phyloP scores from a whole-genome alignment of 92 coral and sea anemone species.

The Porites cylindrica region DNA sequence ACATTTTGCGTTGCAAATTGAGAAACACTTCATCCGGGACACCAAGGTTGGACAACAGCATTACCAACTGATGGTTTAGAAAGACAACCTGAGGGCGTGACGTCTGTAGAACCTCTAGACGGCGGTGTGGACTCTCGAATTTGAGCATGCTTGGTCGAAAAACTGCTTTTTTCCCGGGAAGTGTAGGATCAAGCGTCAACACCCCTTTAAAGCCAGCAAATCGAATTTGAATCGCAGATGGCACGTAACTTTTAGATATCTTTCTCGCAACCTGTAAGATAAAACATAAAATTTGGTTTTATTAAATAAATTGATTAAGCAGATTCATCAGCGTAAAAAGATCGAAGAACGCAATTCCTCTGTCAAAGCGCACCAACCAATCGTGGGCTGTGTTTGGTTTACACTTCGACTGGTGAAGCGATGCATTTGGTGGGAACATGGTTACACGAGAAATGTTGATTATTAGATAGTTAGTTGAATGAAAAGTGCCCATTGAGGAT shows the following conservation, averaged over 20 bases:
- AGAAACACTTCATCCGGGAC: constrained; percentile 92
- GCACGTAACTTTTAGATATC: constrained; percentile 70
- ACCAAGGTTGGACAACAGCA: constrained; percentile 96
- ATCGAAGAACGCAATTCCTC: no score
- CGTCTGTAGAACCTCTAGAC: constrained; percentile 95
- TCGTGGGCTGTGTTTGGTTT: no score
- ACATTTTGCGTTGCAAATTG: constrained; percentile 77
- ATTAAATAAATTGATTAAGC: no score
- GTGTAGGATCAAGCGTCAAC: constrained; percentile 77
- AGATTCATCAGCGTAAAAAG: no score
- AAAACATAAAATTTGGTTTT: no score
- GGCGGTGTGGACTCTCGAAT: constrained; percentile 87
- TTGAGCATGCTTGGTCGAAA: constrained; percentile 97
- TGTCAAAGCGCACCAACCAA: no score
- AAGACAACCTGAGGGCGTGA: constrained; percentile 98
- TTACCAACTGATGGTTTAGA: constrained; percentile 92
- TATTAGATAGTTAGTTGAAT: no score
- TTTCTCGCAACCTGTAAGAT: constrained; percentile 73
- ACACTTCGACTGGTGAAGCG: no score
- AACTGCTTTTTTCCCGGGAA: constrained; percentile 67
- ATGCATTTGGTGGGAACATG: no score
- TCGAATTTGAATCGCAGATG: constrained; percentile 98
- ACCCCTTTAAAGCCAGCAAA: constrained; percentile 99
- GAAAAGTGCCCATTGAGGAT: no score
- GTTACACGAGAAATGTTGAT: no score